Conservation (phyloP, 2,888 invertebrate species). For the Heliconius aoede region DNA sequence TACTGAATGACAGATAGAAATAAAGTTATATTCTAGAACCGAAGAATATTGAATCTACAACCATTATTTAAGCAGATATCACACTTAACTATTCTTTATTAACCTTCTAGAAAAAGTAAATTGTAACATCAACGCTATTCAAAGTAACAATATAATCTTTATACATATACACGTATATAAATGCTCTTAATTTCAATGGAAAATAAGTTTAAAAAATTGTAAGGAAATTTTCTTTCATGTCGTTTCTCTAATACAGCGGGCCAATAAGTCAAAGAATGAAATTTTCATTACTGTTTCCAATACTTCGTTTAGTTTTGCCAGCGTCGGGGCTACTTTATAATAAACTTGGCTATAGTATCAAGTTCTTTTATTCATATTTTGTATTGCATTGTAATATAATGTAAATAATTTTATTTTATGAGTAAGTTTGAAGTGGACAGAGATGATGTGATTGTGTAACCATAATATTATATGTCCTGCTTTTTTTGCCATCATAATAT, state of each 20-base stretch:
- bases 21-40: too few relatives aligned
- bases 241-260: slow-evolving; percentile 37
- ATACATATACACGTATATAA: not conserved
- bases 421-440: not conserved
- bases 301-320: slow-evolving; percentile 35
- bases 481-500: too few relatives aligned
- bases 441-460: too few relatives aligned
- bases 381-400: not conserved
- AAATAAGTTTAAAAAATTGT: slow-evolving; percentile 3
- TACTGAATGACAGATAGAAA: too few relatives aligned
- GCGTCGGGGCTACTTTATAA: slow-evolving; percentile 10
- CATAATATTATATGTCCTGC: too few relatives aligned
- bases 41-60: too few relatives aligned
- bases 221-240: not conserved
- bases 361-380: slow-evolving; percentile 1
- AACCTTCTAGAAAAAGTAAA: too few relatives aligned
- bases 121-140: too few relatives aligned
- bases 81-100: too few relatives aligned
- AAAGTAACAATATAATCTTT: not conserved
- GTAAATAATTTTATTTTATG: not conserved
- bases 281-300: slow-evolving; percentile 56
- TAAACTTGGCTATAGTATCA: not conserved
- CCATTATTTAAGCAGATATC: too few relatives aligned
- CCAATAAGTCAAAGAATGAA: slow-evolving; percentile 52
- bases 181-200: not conserved